Evolutionary conservation across 1,140 invertebrate species (phyloP), one percentile per base, ranked within the genome.

Genomic region (Onthophagus taurus): DNA sequence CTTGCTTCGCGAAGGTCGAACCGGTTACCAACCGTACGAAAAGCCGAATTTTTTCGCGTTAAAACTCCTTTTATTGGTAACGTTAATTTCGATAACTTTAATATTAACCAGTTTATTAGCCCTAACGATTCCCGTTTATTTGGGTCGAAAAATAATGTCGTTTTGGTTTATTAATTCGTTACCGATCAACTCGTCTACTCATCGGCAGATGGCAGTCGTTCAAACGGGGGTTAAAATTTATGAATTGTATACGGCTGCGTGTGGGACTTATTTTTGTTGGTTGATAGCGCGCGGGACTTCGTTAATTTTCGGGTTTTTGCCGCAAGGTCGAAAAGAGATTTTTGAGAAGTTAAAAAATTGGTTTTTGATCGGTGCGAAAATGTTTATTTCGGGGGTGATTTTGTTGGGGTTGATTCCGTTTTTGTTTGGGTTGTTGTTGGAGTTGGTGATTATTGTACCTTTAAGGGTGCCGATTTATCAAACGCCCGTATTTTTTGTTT

Each of bases 211-310:
- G 2, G 48, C 55, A n/a, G 34, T 30, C 72, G 11, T 71, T 71
- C 14, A 67, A 67, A 47, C 66, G 2, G 75, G 76, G 48, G 69
- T 79, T 2, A 70, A 78, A 4, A 82, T 96, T 0, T 93, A 98
- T 61, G 96, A 99, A 65, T 68, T 98, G 0, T 97, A 98, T 58
- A 98, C 94, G 1, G 86, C 90, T 0, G 89, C 92, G 0, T 88
- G 84, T 64, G 92, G 95, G 0, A 81, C 92, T 13, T 98, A 97
- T 66, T 71, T 93, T 2, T 95, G 91, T 62, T 96, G 92, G 91
- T 71, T 95, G 23, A 66, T 75, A 1, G 79, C 87, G 0, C 75
- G 91, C 3, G 80, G 83, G 3, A 70, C 84, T 18, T 80, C 85
- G 4, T 68, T 96, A 3, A 70, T 91, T 3, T 77, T 81, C 8